phyloP scores from a whole-genome alignment of 1,140 invertebrate species.

The Bombus turneri region DNA sequence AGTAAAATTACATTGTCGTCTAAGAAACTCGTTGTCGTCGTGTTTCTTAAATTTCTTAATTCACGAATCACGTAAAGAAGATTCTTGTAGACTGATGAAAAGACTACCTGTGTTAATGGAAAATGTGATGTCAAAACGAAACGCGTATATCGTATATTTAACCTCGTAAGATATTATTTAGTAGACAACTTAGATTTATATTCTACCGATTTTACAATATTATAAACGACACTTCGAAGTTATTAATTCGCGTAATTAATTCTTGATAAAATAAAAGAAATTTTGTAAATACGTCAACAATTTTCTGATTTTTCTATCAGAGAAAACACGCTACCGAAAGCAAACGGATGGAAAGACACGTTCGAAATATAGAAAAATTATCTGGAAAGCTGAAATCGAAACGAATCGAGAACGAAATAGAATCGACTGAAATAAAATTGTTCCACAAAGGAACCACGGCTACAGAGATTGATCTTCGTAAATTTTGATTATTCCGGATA shows the following conservation, averaged over 20 bases:
- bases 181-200: too few relatives aligned
- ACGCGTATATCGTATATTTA: too few relatives aligned
- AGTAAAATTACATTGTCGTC: too few relatives aligned
- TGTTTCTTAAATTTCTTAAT: too few relatives aligned
- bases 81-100: too few relatives aligned
- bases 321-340: background rate
- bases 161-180: too few relatives aligned
- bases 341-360: background rate
- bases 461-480: background rate
- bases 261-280: background rate
- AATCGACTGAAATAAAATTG: slow-evolving; percentile 13
- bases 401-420: background rate
- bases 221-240: too few relatives aligned
- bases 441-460: background rate
- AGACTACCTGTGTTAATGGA: too few relatives aligned
- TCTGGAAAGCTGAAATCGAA: background rate
- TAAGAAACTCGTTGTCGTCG: too few relatives aligned
- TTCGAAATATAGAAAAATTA: background rate
- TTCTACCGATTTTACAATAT: too few relatives aligned
- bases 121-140: too few relatives aligned
- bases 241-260: too few relatives aligned
- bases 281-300: background rate
- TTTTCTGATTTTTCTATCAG: background rate
- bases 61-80: background rate
- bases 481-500: slow-evolving; percentile 23